phyloP scores from a whole-genome alignment of 2,113 vertebrate species.

The Acanthochromis polyacanthus region DNA sequence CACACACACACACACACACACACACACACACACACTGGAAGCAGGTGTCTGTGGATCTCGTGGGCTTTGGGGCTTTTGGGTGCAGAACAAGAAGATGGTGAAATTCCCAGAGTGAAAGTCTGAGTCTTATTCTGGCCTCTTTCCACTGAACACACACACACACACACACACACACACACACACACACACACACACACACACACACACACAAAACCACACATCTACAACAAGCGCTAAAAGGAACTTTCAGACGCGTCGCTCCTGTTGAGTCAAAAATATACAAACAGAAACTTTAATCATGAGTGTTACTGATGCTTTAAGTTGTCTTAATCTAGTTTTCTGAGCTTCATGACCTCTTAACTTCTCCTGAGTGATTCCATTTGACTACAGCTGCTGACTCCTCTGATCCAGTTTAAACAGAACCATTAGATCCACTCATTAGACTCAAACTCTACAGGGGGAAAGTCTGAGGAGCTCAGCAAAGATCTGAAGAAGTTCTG shows the following conservation, averaged over 20 bases:
- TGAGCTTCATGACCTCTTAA: too few species aligned
- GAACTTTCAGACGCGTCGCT: constrained; percentile 13
- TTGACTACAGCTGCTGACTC: too few species aligned
- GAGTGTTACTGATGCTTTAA: too few species aligned
- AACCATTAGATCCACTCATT: too few species aligned
- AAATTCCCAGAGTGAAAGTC: constrained; percentile 81
- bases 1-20: constrained; percentile 31
- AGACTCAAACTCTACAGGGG: too few species aligned
- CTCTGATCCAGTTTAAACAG: too few species aligned
- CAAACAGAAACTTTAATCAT: too few species aligned
- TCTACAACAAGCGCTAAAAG: constrained; percentile 43
- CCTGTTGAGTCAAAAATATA: too few species aligned
- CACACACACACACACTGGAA: constrained; percentile 66
- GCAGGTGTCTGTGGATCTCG: constrained; percentile 79
- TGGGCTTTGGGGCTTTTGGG: constrained; percentile 71
- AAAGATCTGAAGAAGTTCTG: too few species aligned
- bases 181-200: constrained; percentile 18
- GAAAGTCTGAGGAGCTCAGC: too few species aligned
- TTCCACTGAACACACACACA: constrained; percentile 53
- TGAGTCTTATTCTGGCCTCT: constrained; percentile 59
- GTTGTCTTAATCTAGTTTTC: too few species aligned
- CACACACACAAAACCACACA: constrained; percentile 25
- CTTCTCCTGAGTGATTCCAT: too few species aligned
- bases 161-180: constrained; percentile 1
- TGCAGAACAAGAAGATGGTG: constrained; percentile 63